Conservation (phyloP, 2,113 vertebrate genomes). For the Carassius carassius region DNA sequence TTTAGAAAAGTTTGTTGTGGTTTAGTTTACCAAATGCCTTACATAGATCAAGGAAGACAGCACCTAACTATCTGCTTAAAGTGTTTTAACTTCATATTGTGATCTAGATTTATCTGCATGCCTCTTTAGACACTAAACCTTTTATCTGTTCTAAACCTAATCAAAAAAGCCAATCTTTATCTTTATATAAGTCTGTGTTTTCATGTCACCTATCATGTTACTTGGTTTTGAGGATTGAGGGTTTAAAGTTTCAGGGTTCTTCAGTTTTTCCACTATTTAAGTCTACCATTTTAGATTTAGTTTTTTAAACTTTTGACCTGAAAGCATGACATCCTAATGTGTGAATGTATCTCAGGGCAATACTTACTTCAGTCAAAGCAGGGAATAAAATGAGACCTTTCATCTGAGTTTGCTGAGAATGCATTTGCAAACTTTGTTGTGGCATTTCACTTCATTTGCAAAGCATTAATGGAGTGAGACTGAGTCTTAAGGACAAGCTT, state of each 20-base stretch:
- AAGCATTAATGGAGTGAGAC: background rate
- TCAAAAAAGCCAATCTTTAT: background rate
- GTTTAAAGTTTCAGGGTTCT: background rate
- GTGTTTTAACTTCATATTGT: background rate
- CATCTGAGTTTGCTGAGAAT: background rate
- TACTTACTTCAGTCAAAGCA: conserved; percentile 12
- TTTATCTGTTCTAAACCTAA: background rate
- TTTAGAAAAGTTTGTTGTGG: background rate
- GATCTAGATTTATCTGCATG: background rate
- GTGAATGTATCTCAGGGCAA: conserved; percentile 19
- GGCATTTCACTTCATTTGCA: background rate
- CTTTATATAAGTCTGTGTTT: background rate
- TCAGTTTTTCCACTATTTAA: background rate
- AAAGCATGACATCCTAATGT: background rate
- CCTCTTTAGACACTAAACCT: background rate
- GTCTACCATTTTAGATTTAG: background rate
- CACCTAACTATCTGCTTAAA: too few species aligned
- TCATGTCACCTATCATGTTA: background rate
- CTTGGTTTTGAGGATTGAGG: background rate
- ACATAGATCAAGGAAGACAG: too few species aligned
- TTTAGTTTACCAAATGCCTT: too few species aligned
- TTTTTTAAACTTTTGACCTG: background rate
- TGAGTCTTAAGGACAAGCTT: conserved; percentile 1
- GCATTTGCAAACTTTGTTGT: background rate
- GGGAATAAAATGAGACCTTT: background rate